These are phyloP conservation scores for Sebastiscus tertius DNA, from an alignment of 2,797 vertebrate species.

Conservation along the genomic window DNA sequence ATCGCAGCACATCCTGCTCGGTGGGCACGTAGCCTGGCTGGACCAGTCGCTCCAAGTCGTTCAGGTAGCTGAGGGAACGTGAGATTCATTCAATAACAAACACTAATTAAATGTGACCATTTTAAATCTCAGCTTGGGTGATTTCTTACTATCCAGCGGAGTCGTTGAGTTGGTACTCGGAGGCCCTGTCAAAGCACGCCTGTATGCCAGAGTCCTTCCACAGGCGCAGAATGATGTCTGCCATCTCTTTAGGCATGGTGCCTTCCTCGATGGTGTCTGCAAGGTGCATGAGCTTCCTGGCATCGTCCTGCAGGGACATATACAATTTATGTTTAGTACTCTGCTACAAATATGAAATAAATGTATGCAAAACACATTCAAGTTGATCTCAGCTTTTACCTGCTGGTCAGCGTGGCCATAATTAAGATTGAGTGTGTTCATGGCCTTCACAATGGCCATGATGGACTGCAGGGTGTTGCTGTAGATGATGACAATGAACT, in stretches of 20 bases:
- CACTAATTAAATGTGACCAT: background rate
- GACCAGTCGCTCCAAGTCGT: conserved; percentile 92
- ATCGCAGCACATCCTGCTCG: conserved; percentile 96
- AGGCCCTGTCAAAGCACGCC: conserved; percentile 93
- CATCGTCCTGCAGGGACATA: conserved; percentile 86
- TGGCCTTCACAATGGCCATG: conserved; percentile 94
- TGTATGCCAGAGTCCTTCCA: conserved; percentile 97
- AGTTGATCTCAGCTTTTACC: conserved; percentile 70
- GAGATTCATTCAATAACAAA: background rate
- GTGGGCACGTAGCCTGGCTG: conserved; percentile 94
- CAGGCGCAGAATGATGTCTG: conserved; percentile 92
- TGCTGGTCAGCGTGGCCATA: conserved; percentile 90
- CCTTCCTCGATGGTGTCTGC: conserved; percentile 98
- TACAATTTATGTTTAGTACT: background rate
- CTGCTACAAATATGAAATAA: background rate
- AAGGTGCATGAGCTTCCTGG: conserved; percentile 94
- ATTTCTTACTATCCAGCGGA: conserved; percentile 94
- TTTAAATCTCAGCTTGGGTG: background rate
- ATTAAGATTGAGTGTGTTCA: conserved; percentile 91
- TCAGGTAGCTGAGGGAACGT: conserved; percentile 87
- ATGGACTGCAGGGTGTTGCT: conserved; percentile 98
- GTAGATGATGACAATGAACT: conserved; percentile 97
- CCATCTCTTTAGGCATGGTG: conserved; percentile 95
- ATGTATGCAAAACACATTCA: background rate
- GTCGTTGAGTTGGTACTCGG: conserved; percentile 98